Base-by-base conservation (phyloP, 2,113 vertebrate genomes). In the Parus major region DNA sequence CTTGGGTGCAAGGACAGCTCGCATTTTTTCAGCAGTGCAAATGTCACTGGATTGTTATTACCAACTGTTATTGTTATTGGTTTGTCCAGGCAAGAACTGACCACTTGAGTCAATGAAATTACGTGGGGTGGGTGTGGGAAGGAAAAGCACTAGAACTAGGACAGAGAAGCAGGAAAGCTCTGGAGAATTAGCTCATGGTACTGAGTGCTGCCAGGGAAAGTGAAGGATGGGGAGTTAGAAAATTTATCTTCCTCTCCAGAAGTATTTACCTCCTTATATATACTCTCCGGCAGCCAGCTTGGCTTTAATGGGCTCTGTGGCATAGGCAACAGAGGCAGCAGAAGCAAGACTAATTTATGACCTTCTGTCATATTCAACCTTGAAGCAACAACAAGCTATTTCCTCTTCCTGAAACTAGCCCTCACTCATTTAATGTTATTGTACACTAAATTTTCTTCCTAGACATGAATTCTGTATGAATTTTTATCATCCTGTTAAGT, bases 151-250 rank as follows among this genome's bases (percentile, higher is more conserved):
- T 77, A 66, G 50, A 16, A 33, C 47, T 59, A 50, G 27, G 29
- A 55, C 71, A 71, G 29, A 91, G 72, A 70, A 91, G 46, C 50
- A 59, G 56, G 24, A 72, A 57, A 89, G 23, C 64, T 95, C 57
- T 55, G 50, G 68, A 88, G 89, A 81, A 91, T 93, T 92, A 96
- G 68, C 72, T 96, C 77, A 78, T 83, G 77, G 56, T 92, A 50
- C 39, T 81, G 52, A 52, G 56, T 91, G 39, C 76, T 95, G 77
- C 81, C 93, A 96, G 86, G 35, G 60, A 64, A 92, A 92, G 69
- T 84, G 77, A 95, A 94, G 52, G n/a, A 94, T 35, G 33, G 35
- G 35, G 84, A 84, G 86, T 39, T 39, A 85, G 79, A 88, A 90
- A 80, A 88, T 80, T 88, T 83, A 46, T 72, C 52, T 66, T 84